These are phyloP conservation scores for Crossaster papposus DNA, from an alignment of 53 echinoderm and acorn worm genomes.

Conservation along the genomic window DNA sequence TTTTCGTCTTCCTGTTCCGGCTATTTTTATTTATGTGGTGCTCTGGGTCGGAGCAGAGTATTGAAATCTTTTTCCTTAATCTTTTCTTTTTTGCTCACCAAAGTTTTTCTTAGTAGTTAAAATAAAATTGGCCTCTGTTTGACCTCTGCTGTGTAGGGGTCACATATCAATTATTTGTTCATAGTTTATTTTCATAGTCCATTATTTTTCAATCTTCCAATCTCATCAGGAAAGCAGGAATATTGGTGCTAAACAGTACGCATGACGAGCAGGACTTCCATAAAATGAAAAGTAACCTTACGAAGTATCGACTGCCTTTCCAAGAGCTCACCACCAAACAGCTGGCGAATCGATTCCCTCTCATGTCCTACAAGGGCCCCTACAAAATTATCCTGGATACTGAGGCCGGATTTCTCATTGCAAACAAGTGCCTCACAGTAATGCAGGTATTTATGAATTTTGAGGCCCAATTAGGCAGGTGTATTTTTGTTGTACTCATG, in stretches of 20 bases:
- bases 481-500: background rate
- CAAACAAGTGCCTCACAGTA: conserved; percentile 69
- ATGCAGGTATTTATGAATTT: conserved; percentile 66
- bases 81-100: too few relatives aligned
- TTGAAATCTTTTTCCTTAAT: too few relatives aligned
- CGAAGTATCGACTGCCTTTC: background rate
- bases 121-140: too few relatives aligned
- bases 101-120: too few relatives aligned
- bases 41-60: too few relatives aligned
- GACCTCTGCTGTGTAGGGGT: too few relatives aligned
- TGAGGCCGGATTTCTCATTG: conserved; percentile 74
- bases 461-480: too few relatives aligned
- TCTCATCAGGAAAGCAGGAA: conserved; percentile 28
- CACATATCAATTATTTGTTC: too few relatives aligned
- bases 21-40: too few relatives aligned
- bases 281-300: background rate
- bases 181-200: too few relatives aligned
- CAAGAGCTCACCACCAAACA: conserved; percentile 64
- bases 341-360: conserved; percentile 59
- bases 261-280: background rate
- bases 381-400: conserved; percentile 60
- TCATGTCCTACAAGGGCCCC: conserved; percentile 44
- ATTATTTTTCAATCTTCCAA: background rate
- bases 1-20: too few relatives aligned
- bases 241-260: background rate